Conservation (phyloP, 2,888 invertebrate genomes). For the Alsophila aescularia region DNA sequence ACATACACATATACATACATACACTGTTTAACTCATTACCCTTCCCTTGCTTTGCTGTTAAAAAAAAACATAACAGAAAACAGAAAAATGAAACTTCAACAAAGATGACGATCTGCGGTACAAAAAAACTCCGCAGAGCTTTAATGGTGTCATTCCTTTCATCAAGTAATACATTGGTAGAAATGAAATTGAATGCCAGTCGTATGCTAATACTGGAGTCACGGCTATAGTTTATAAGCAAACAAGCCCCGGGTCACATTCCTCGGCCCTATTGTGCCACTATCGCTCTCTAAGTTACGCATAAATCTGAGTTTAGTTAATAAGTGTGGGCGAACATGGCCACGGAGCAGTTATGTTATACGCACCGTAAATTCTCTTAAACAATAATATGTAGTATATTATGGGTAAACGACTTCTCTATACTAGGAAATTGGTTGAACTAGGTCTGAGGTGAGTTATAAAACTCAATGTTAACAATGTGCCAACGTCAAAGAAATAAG, state of each 20-base stretch:
- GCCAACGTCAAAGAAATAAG: neutral
- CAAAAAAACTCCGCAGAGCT: neutral
- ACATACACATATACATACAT: no score
- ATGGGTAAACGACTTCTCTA: constrained; percentile 25
- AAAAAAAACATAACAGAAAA: neutral
- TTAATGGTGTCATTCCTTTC: neutral
- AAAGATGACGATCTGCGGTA: neutral
- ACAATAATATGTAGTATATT: constrained; percentile 36
- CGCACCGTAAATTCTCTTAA: constrained; percentile 55
- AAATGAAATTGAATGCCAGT: constrained; percentile 35
- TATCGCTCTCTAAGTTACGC: constrained; percentile 68
- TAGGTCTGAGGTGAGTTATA: constrained; percentile 14
- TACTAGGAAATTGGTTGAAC: constrained; percentile 19
- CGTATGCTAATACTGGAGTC: constrained; percentile 38
- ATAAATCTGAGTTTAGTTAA: constrained; percentile 80
- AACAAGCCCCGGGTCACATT: constrained; percentile 72
- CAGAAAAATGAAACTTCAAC: neutral
- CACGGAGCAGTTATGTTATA: constrained; percentile 65
- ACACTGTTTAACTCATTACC: no score
- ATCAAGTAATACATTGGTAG: constrained; percentile 9
- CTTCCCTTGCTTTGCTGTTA: no score
- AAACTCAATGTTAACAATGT: constrained; percentile 7
- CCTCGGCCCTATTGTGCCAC: constrained; percentile 75
- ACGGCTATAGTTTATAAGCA: constrained; percentile 43
- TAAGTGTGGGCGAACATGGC: constrained; percentile 76